Evolutionary conservation across 2,113 vertebrate species (phyloP).

Genomic region (Passer montanus): DNA sequence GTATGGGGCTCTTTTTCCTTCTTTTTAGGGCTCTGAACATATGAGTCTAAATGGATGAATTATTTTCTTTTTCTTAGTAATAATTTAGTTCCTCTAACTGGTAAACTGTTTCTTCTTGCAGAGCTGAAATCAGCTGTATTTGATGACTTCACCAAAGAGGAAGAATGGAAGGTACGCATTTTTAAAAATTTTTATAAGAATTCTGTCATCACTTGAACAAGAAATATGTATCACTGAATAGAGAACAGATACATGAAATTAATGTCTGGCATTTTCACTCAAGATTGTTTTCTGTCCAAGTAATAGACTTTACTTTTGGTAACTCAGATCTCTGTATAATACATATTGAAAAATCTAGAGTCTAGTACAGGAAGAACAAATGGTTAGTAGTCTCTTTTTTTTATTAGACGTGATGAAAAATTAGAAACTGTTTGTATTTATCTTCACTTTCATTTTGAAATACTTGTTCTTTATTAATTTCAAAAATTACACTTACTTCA

Average conservation of each 20-base stretch:
- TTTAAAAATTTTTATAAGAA: background rate
- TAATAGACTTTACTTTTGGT: background rate
- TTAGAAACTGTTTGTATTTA: background rate
- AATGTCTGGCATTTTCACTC: background rate
- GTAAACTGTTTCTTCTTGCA: slow-evolving; percentile 48
- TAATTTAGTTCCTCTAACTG: background rate
- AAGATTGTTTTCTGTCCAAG: background rate
- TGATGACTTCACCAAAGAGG: slow-evolving; percentile 79
- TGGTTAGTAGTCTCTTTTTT: background rate
- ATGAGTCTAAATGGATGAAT: background rate
- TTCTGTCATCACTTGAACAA: background rate
- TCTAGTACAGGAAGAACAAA: background rate
- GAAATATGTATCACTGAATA: background rate
- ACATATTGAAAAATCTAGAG: background rate
- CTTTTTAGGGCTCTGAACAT: background rate
- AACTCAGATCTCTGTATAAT: background rate
- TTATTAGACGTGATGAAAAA: background rate
- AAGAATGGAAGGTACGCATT: slow-evolving; percentile 81
- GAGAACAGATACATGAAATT: background rate
- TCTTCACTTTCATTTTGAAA: background rate
- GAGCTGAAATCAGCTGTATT: slow-evolving; percentile 76
- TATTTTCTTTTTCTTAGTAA: background rate
- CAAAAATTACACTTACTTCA: background rate
- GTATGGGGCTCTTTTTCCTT: background rate
- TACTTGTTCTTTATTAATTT: background rate